phyloP scores from a whole-genome alignment of 1,140 invertebrate species.

The Papilio xuthus region DNA sequence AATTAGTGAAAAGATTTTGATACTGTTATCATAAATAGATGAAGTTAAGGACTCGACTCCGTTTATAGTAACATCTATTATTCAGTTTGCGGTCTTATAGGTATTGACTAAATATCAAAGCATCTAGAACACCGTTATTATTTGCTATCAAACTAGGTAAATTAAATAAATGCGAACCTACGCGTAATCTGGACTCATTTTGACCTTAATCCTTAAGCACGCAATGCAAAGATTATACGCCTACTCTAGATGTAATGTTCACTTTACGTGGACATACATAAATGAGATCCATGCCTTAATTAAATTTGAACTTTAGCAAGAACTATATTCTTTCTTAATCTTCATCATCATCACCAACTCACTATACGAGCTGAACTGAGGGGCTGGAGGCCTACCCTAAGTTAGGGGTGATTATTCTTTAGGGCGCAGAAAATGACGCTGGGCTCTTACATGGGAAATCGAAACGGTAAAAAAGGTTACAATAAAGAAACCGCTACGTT shows the following conservation, averaged over 20 bases:
- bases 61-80: no score
- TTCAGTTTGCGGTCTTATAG: no score
- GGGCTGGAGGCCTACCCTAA: no score
- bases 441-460: not conserved
- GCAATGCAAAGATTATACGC: conserved; percentile 21
- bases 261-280: not conserved
- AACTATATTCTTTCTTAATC: no score
- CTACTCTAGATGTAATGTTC: not conserved
- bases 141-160: not conserved
- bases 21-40: not conserved
- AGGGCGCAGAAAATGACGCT: no score
- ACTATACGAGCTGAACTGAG: no score
- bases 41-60: no score
- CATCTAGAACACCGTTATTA: not conserved
- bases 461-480: not conserved
- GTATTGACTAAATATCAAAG: no score
- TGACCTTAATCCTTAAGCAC: conserved; percentile 17
- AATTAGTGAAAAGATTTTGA: no score
- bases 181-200: conserved; percentile 15
- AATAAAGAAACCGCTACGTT: not conserved
- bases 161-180: conserved; percentile 18
- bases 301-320: not conserved
- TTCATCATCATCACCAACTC: no score
- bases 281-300: not conserved
- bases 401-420: no score